Evolutionary conservation across 1,140 invertebrate species (phyloP).

Genomic region (Proales similis): DNA sequence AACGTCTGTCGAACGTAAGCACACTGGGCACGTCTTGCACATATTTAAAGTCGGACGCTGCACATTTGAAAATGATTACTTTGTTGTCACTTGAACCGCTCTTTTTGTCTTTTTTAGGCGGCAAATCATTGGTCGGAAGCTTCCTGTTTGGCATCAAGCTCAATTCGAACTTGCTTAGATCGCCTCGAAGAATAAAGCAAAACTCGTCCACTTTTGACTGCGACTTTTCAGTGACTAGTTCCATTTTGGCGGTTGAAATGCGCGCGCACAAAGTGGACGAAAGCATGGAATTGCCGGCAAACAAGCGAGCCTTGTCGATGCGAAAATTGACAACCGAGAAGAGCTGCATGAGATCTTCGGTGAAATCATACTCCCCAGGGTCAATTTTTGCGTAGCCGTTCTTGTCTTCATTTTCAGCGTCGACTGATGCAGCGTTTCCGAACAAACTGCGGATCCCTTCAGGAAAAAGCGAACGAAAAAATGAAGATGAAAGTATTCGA

Average conservation of each 20-base stretch:
- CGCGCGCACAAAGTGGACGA: constrained; percentile 22
- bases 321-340: constrained; percentile 33
- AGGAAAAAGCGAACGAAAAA: constrained; percentile 40
- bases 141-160: constrained; percentile 22
- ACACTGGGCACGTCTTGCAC: constrained; percentile 19
- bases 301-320: constrained; percentile 15
- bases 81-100: constrained; percentile 20
- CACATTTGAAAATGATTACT: constrained; percentile 24
- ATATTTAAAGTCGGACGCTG: constrained; percentile 29
- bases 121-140: not conserved
- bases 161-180: constrained; percentile 22
- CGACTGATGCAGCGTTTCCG: constrained; percentile 39
- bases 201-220: constrained; percentile 36
- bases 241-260: constrained; percentile 34
- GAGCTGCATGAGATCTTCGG: constrained; percentile 31
- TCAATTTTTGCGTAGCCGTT: constrained; percentile 43
- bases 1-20: constrained; percentile 15
- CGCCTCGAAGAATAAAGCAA: constrained; percentile 21
- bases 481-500: constrained; percentile 43
- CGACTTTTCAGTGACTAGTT: constrained; percentile 36
- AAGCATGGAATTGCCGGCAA: constrained; percentile 21
- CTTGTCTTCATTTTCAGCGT: constrained; percentile 39
- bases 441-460: not conserved
- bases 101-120: not conserved
- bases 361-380: constrained; percentile 43